Percentiles rank a stretch among this genome's conserved stretches.
Conservation (phyloP, 2,797 vertebrate species). For the Melanotaenia pygmaea region DNA sequence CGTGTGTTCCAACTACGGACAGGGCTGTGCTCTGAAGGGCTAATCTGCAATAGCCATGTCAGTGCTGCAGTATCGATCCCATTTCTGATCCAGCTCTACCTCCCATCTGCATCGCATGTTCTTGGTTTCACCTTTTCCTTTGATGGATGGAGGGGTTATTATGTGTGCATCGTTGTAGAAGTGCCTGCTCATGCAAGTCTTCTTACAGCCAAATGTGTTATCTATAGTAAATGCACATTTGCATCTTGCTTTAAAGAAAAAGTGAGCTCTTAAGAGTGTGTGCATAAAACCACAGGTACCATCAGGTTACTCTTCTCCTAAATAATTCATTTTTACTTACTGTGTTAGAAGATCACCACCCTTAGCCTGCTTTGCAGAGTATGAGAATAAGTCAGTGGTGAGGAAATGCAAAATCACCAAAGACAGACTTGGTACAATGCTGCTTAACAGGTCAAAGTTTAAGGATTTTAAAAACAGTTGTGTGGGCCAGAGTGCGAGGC, state of each 20-base stretch:
- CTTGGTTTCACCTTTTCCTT: constrained; percentile 36
- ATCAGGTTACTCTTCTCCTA: constrained; percentile 48
- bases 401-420: constrained; percentile 60
- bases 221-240: constrained; percentile 9
- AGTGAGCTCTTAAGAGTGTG: constrained; percentile 9
- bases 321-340: constrained; percentile 73
- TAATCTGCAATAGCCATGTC: constrained; percentile 74
- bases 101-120: constrained; percentile 56
- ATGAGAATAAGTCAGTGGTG: constrained; percentile 51
- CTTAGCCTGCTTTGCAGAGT: constrained; percentile 40
- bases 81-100: constrained; percentile 60
- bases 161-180: neutral
- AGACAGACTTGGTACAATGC: constrained; percentile 38
- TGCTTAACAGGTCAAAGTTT: constrained; percentile 71
- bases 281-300: constrained; percentile 49
- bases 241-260: neutral
- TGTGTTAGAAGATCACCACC: constrained; percentile 67
- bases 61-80: constrained; percentile 74
- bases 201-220: neutral
- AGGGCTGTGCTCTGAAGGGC: constrained; percentile 39
- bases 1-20: constrained; percentile 28
- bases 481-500: constrained; percentile 53
- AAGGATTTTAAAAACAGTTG: constrained; percentile 64
- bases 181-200: neutral
- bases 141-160: constrained; percentile 26